Evolutionary conservation across 1,140 invertebrate genomes (phyloP).

Genomic region (Phymorhynchus buccinoides): DNA sequence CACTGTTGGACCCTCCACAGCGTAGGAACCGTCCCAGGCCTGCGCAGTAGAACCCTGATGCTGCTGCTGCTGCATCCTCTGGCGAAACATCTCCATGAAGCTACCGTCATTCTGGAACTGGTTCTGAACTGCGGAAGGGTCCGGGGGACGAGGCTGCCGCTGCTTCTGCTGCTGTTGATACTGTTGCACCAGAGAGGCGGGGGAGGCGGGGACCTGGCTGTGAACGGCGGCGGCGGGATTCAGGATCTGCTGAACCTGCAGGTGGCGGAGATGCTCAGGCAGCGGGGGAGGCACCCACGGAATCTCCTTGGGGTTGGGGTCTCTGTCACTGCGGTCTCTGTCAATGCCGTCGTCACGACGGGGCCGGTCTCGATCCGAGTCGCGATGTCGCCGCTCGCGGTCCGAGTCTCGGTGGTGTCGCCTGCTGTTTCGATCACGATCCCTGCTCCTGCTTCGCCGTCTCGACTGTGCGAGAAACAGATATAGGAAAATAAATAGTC

Average conservation of each 20-base stretch:
- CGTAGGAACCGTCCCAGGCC: background rate
- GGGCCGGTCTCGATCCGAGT: too few species aligned
- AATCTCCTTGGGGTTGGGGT: background rate
- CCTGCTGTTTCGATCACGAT: background rate
- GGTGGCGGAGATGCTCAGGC: background rate
- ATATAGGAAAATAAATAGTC: background rate
- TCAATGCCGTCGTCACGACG: background rate
- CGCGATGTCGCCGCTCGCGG: background rate
- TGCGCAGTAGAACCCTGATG: background rate
- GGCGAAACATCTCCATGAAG: conserved; percentile 26
- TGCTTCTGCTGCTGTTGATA: background rate
- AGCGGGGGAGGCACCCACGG: conserved; percentile 22
- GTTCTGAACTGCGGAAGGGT: conserved; percentile 18
- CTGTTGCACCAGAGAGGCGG: too few species aligned
- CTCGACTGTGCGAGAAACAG: background rate
- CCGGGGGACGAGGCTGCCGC: background rate
- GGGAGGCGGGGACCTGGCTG: too few species aligned
- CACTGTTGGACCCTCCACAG: background rate
- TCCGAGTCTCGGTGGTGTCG: background rate
- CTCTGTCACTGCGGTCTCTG: background rate
- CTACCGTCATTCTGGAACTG: conserved; percentile 39
- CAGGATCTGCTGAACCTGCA: background rate
- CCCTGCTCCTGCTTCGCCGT: background rate
- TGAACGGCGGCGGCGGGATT: background rate
- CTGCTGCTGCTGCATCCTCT: conserved; percentile 11